Evolutionary conservation across 2,888 invertebrate genomes (phyloP), one percentile per base, ranked within the genome.

Genomic region (Acanthosoma haemorrhoidale): DNA sequence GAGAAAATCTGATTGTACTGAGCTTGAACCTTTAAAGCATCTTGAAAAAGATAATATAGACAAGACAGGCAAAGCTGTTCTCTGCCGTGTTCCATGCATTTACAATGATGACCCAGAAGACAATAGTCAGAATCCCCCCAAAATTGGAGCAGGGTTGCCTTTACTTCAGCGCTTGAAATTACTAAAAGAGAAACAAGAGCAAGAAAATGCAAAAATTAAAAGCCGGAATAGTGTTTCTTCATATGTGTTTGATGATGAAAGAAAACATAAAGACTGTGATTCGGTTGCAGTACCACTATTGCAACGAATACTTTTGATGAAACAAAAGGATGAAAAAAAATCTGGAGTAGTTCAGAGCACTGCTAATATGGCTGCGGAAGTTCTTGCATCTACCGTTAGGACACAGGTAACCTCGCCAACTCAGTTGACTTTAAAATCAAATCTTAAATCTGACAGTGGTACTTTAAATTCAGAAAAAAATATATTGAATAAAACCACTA

Each of bases 171-270:
- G 93, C 70, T 81, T 94, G 64, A 88, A 91, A 77, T 81, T 93
- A 51, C 83, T 94, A 0, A 92, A 92, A 79, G 92, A 94, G 79
- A 92, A 92, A 80, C 92, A 93, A 81, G 89, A 88, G 76, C 79
- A 80, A 21, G 83, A 83, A 69, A 18, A 64, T 16, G 41, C 25
- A 29, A 71, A 67, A 64, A 29, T 31, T 11, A 64, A 81, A 80
- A 60, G 77, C 74, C 32, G 76, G 76, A 68, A 36, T 70, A 73
- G 64, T 70, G 73, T 57, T 41, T 68, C 15, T 38, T 34, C 38
- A 88, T 88, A 80, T 83, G 88, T 88, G 63, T 15, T 5, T 38
- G 29, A 29, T 38, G 64, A 64, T 15, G 39, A 36, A 1, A 51
- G 29, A 51, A 51, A 51, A 51, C 21, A 5, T 11, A 64, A 41